Conservation (phyloP, 2,797 vertebrate genomes). For the Rhinichthys osculus region DNA sequence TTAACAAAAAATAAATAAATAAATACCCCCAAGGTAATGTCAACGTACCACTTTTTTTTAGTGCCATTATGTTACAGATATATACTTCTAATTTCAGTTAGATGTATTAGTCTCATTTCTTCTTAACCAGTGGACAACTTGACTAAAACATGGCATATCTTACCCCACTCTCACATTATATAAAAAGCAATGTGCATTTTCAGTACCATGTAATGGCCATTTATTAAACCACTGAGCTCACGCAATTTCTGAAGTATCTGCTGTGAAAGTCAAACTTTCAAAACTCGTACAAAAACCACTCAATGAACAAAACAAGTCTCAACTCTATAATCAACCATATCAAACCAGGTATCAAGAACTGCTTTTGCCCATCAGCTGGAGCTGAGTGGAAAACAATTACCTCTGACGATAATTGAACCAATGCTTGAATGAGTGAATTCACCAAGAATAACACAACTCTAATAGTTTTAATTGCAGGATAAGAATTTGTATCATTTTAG, state of each 20-base stretch:
- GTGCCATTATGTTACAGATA: background rate
- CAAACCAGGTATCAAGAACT: slow-evolving; percentile 44
- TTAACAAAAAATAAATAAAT: background rate
- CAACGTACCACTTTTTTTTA: background rate
- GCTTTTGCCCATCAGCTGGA: slow-evolving; percentile 57
- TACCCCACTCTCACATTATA: too few relatives aligned
- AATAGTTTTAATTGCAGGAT: slow-evolving; percentile 74
- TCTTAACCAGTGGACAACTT: background rate
- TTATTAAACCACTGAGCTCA: background rate
- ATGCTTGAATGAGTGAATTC: slow-evolving; percentile 63
- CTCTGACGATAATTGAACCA: slow-evolving; percentile 66
- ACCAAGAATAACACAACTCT: slow-evolving; percentile 72
- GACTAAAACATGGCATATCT: background rate
- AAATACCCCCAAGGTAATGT: background rate
- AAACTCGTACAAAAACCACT: slow-evolving; percentile 4
- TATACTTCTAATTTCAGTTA: background rate
- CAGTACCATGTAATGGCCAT: background rate
- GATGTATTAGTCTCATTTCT: background rate
- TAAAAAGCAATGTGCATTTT: background rate
- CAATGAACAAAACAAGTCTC: slow-evolving; percentile 21
- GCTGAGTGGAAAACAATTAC: slow-evolving; percentile 66
- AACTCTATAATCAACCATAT: slow-evolving; percentile 46
- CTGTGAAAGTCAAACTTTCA: slow-evolving; percentile 1
- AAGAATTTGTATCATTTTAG: slow-evolving; percentile 73
- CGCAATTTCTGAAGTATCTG: background rate